Evolutionary conservation across 2,797 vertebrate species (phyloP), one percentile per base, ranked within the genome.

Genomic region (Thripadectes ignobilis): DNA sequence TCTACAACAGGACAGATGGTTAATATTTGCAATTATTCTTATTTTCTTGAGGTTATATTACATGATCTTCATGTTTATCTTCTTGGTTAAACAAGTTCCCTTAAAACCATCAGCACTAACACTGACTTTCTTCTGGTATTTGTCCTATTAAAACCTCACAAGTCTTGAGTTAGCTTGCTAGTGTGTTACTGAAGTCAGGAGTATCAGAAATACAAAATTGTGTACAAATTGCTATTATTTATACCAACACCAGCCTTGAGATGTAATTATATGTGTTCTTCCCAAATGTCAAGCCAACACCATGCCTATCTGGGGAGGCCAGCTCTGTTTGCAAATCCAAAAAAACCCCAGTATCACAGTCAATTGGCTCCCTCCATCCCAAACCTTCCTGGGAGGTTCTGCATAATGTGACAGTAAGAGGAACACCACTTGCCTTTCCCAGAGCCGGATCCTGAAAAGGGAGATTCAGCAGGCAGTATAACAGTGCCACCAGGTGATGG

Each of bases 401-500:
- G 13, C 17, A 27, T 43, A 24, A 24, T 4, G 36, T 29, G 30
- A 41, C 36, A 41, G 39, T 24, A 27, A n/a, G 26, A 5, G 6
- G n/a, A 79, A 55, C 29, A 22, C 1, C 1, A 2, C 2, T 8
- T 10, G 49, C 34, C 38, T 81, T 82, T n/a, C 24, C 17, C 22
- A 66, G 45, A 78, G 59, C 34, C 4, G 0, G 39, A 41, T n/a
- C 6, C n/a, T 46, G 77, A 10, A 38, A 36, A 4, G 8, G 18
- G 26, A 30, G 38, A 24, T 65, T 58, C 26, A 15, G 52, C 75
- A 91, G 63, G 43, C 52, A 57, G 89, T 61, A 2, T 68, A 74
- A 92, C 85, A 94, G 73, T 88, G 93, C 92, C 92, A 92, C 85
- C 92, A 93, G 62, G 30, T 92, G 94, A 95, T 36, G 34, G 77